These are phyloP conservation scores for Seriola aureovittata DNA, from an alignment of 2,113 vertebrate species.

Conservation along the genomic window DNA sequence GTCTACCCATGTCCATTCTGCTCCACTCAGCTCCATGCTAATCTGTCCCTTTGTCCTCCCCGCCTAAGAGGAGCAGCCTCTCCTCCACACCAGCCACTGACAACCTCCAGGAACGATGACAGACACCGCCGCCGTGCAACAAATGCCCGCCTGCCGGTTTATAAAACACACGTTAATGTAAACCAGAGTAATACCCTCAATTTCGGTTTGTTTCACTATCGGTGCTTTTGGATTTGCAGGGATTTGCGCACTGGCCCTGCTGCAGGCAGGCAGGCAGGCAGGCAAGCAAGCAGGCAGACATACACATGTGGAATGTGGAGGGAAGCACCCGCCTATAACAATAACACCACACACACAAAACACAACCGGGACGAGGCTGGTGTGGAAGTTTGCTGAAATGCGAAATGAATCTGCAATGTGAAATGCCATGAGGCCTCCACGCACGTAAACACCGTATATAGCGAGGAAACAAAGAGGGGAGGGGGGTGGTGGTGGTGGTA, in stretches of 20 bases:
- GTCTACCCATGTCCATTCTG: neutral
- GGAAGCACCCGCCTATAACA: constrained; percentile 69
- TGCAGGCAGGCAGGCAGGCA: neutral
- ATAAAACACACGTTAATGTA: neutral
- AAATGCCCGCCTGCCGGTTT: neutral
- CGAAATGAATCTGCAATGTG: constrained; percentile 13
- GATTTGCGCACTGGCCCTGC: constrained; percentile 56
- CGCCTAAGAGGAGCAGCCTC: constrained; percentile 40
- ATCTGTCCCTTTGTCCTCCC: constrained; percentile 58
- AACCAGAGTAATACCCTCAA: neutral
- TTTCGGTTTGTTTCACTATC: constrained; percentile 5
- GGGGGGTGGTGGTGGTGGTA: too few species aligned
- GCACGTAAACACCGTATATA: constrained; percentile 17
- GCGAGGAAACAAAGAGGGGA: constrained; percentile 44
- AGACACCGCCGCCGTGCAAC: neutral
- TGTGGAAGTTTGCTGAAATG: constrained; percentile 44
- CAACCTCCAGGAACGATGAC: constrained; percentile 37
- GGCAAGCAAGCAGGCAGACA: constrained; percentile 18
- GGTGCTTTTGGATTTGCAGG: constrained; percentile 21
- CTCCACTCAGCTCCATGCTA: constrained; percentile 38
- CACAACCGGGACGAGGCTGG: constrained; percentile 18
- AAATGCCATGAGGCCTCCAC: constrained; percentile 30
- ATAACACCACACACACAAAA: constrained; percentile 56
- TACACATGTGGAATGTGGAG: constrained; percentile 73
- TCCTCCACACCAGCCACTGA: constrained; percentile 36